A percentile compares a stretch with the other conserved stretches of the same genome.
phyloP scores from a whole-genome alignment of 2,888 invertebrate genomes.

The Phengaris arion region DNA sequence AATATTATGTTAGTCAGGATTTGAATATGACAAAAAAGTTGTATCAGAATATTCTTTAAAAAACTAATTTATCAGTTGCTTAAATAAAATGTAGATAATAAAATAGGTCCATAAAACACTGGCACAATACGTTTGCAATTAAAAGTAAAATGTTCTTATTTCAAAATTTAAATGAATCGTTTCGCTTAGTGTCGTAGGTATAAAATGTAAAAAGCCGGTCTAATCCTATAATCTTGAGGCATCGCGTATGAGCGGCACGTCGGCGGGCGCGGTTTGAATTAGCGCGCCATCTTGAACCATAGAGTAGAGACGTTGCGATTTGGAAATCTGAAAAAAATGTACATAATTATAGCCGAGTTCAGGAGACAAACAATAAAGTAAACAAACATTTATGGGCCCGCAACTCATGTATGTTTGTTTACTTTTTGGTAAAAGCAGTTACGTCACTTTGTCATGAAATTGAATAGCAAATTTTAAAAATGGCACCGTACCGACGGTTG shows the following conservation, averaged over 20 bases:
- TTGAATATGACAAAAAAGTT: too few species aligned
- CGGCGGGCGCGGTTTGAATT: conserved; percentile 61
- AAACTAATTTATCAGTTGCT: too few species aligned
- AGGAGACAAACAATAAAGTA: too few species aligned
- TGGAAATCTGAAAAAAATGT: neutral
- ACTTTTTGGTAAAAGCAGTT: too few species aligned
- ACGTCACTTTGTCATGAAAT: too few species aligned
- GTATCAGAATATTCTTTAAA: too few species aligned
- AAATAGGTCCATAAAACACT: neutral
- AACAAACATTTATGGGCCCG: too few species aligned
- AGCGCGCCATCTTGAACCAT: conserved; percentile 41
- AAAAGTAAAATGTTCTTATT: neutral
- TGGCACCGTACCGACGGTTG: too few species aligned
- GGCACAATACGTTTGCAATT: neutral
- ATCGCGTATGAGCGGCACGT: conserved; percentile 76
- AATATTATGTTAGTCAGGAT: too few species aligned
- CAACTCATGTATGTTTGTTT: too few species aligned
- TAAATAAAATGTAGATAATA: too few species aligned
- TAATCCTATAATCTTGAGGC: conserved; percentile 77
- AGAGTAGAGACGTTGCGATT: conserved; percentile 11
- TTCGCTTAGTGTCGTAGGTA: conserved; percentile 46
- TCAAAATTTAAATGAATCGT: neutral
- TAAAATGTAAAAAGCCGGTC: conserved; percentile 74
- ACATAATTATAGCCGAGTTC: neutral
- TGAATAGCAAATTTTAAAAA: too few species aligned